Evolutionary conservation across 2,888 invertebrate species (phyloP), one percentile per base, ranked within the genome.

Genomic region (Pristionchus japonicus): DNA sequence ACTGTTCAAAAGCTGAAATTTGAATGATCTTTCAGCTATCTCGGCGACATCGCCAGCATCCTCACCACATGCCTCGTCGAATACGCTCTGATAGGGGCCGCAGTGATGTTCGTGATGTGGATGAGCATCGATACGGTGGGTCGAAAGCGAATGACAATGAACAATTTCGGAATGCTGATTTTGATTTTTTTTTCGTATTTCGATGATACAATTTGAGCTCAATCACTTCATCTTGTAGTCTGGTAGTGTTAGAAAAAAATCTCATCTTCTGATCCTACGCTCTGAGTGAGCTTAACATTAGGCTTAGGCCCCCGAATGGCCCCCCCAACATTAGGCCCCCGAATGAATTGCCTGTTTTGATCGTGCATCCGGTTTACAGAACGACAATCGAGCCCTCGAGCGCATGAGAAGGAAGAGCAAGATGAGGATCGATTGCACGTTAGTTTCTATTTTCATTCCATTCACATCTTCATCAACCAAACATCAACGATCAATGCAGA

Each of bases 371-470:
- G 61, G 17, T n/a, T 82, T 83, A 34, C 52, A 83, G 82, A 17
- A 52, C 52, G 52, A 83, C 23, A 52, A 31, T 13, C 40, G 52
- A 20, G 9, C 52, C 1, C 37, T 83, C 3, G 86, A 85, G 34
- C 34, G 88, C 17, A 90, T 90, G 47, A 91, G 91, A 84, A 88
- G 93, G 23, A 93, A 92, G 85, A 85, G 90, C 57, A 90, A 90
- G 37, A 92, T 94, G 90, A 89, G 93, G 31, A 93, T 94, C 84
- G 94, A 94, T 88, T 94, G 94, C 93, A 93, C 92, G 91, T 92
- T 74, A 23, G 67, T 49, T 9, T 47, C 34, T 34, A 17, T 49
- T 70, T 43, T 40, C n/a, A 40, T 15, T 11, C 13, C 6, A 70
- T 70, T 34, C 31, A 3, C 34, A 43, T 17, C 20, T 13, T 43